Percentiles rank a stretch among this genome's conserved stretches.
These are phyloP conservation scores for Ellobius talpinus DNA, from an alignment of 2,113 vertebrate species.

Conservation along the genomic window DNA sequence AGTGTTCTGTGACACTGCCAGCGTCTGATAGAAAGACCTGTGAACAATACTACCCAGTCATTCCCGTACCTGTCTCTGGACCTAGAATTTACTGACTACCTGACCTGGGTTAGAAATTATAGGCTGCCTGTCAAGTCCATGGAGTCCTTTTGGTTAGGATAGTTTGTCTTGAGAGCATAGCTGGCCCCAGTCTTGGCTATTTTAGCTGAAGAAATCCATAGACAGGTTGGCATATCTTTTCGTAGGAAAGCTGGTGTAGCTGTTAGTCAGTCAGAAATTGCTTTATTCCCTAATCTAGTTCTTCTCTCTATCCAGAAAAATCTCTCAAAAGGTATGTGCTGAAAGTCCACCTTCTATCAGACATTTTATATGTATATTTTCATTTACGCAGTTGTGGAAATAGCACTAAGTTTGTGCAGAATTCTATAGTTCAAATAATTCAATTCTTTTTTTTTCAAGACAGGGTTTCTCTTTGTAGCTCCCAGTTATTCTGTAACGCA, in stretches of 20 bases:
- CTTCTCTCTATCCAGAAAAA: slow-evolving; percentile 52
- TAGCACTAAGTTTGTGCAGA: neutral
- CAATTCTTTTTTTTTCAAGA: neutral
- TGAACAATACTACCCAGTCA: slow-evolving; percentile 38
- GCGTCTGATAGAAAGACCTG: slow-evolving; percentile 35
- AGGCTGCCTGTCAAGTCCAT: neutral
- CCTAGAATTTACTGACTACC: slow-evolving; percentile 16
- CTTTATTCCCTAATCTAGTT: neutral
- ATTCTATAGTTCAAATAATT: slow-evolving; percentile 7
- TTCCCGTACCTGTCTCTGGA: slow-evolving; percentile 33
- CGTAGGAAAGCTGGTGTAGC: neutral
- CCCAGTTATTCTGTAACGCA: neutral
- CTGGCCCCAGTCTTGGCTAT: neutral
- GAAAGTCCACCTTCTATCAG: neutral
- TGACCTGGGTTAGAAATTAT: slow-evolving; percentile 45
- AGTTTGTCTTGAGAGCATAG: slow-evolving; percentile 11
- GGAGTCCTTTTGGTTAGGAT: neutral
- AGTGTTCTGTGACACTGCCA: slow-evolving; percentile 47
- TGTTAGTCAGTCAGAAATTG: slow-evolving; percentile 35
- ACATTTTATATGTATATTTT: slow-evolving; percentile 34
- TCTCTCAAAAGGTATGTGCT: neutral
- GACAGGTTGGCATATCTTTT: neutral
- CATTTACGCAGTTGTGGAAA: neutral
- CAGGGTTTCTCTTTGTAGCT: neutral
- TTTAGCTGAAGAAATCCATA: slow-evolving; percentile 52